These are phyloP conservation scores for Lethrus apterus DNA, from an alignment of 1,140 invertebrate genomes.

Conservation along the genomic window DNA sequence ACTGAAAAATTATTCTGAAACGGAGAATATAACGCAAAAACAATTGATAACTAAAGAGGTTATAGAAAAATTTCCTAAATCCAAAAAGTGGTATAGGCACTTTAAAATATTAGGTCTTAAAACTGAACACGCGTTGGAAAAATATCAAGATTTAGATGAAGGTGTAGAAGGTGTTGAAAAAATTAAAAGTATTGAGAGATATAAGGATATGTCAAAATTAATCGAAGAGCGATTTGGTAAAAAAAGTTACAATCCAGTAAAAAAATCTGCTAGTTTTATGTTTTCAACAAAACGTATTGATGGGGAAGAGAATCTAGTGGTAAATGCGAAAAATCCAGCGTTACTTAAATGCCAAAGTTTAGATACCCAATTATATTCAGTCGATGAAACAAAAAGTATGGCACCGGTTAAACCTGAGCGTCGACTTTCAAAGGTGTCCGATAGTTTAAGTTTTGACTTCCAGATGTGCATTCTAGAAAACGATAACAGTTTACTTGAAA, in stretches of 20 bases:
- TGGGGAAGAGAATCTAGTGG: constrained; percentile 21
- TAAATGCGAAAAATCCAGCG: constrained; percentile 23
- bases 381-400: constrained; percentile 17
- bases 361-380: constrained; percentile 28
- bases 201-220: constrained; percentile 37
- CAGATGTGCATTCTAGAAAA: constrained; percentile 34
- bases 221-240: constrained; percentile 35
- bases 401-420: constrained; percentile 8
- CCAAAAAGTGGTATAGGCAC: constrained; percentile 36
- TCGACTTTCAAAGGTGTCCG: constrained; percentile 22
- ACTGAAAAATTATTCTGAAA: background rate
- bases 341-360: constrained; percentile 35
- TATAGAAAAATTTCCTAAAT: constrained; percentile 32
- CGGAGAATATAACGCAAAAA: constrained; percentile 18
- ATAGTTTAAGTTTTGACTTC: constrained; percentile 30
- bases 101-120: constrained; percentile 27
- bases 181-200: constrained; percentile 30
- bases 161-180: constrained; percentile 29
- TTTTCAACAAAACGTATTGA: constrained; percentile 31
- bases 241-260: constrained; percentile 33
- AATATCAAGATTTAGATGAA: constrained; percentile 19
- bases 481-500: constrained; percentile 7
- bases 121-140: constrained; percentile 14
- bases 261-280: constrained; percentile 37
- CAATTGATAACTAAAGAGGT: constrained; percentile 34